phyloP scores from a whole-genome alignment of 2,888 invertebrate species.

The Trissolcus japonicus region DNA sequence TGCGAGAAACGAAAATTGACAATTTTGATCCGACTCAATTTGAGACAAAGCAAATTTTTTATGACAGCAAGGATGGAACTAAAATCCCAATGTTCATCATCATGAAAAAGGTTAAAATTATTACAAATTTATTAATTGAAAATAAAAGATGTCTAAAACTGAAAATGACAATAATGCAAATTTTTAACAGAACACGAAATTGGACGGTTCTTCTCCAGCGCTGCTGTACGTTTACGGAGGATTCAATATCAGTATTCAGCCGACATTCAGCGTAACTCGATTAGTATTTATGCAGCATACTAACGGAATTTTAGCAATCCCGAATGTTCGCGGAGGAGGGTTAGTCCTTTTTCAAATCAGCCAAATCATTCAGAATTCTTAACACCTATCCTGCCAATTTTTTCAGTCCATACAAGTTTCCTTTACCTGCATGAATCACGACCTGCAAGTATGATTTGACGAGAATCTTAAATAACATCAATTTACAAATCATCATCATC shows the following conservation, averaged over 20 bases:
- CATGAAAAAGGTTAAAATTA: slow-evolving; percentile 81
- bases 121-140: not conserved
- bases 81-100: slow-evolving; percentile 97
- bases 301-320: slow-evolving; percentile 91
- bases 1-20: slow-evolving; percentile 90
- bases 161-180: not conserved
- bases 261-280: slow-evolving; percentile 91
- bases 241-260: slow-evolving; percentile 94
- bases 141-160: not conserved
- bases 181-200: slow-evolving; percentile 78
- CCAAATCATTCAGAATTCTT: not conserved
- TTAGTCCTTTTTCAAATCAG: slow-evolving; percentile 69
- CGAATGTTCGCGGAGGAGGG: slow-evolving; percentile 98
- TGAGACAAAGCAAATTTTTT: slow-evolving; percentile 93
- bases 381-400: not conserved
- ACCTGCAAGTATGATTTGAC: too few relatives aligned
- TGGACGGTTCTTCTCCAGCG: slow-evolving; percentile 87
- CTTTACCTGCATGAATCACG: too few relatives aligned
- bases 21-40: slow-evolving; percentile 88
- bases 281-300: slow-evolving; percentile 93
- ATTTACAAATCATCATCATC: not conserved
- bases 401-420: too few relatives aligned
- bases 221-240: slow-evolving; percentile 98
- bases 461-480: not conserved
- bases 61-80: slow-evolving; percentile 93